These are phyloP conservation scores for Amiota communis DNA, from an alignment of 2,888 invertebrate genomes.

Conservation along the genomic window DNA sequence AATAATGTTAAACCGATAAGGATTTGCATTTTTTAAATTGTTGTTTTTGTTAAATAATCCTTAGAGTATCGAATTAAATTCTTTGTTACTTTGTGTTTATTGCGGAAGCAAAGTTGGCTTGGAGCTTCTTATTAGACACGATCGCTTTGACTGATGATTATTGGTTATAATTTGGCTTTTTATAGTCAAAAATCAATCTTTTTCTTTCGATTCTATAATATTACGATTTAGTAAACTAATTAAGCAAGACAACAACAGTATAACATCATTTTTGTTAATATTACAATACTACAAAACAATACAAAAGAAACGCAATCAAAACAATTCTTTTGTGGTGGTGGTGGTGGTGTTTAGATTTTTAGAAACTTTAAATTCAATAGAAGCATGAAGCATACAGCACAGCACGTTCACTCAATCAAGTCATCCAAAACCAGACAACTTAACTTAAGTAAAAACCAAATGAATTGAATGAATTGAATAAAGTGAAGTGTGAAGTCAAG, in stretches of 20 bases:
- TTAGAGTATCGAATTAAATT: conserved; percentile 30
- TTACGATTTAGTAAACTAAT: conserved; percentile 8
- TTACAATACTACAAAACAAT: neutral
- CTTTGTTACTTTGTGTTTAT: conserved; percentile 51
- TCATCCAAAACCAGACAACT: neutral
- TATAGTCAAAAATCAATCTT: neutral
- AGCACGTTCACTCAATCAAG: neutral
- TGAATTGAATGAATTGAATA: neutral
- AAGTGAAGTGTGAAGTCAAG: too few relatives aligned
- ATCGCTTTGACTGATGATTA: conserved; percentile 36
- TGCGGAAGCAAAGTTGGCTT: neutral
- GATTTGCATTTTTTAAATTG: conserved; percentile 43
- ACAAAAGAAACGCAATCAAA: neutral
- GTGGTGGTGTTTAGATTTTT: neutral
- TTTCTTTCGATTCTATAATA: neutral
- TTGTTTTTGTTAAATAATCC: neutral
- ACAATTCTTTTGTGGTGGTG: conserved; percentile 8
- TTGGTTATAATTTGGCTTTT: neutral
- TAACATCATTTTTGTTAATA: neutral
- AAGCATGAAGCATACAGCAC: neutral
- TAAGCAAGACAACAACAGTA: conserved; percentile 7
- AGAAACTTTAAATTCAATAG: neutral
- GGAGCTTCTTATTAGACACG: conserved; percentile 23
- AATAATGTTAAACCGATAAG: conserved; percentile 44
- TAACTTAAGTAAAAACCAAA: neutral